Base-by-base conservation (phyloP, 2,888 invertebrate species). In the Saturnia pavonia region DNA sequence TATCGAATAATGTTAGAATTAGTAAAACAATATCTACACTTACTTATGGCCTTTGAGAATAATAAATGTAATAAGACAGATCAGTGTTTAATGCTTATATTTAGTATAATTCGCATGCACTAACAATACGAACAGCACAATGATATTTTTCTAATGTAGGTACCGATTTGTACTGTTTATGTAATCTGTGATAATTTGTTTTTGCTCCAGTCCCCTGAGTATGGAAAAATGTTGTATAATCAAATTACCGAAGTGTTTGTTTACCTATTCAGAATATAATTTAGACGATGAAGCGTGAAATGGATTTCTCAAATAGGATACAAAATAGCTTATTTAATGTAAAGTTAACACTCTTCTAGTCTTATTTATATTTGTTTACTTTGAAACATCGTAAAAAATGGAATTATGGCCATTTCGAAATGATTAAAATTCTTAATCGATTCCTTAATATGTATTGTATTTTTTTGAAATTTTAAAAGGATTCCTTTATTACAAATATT, bases 291-390 rank as follows among this genome's bases (percentile, higher is more conserved):
- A 77, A 69, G 77, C 78, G 74, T 74, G 76, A 79, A 82, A 79
- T 79, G 72, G 74, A 70, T 70, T 72, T 76, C 76, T 78, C 75
- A 75, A 71, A 70, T 73, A 76, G 75, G 71, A 57, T 72, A 75
- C 73, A 72, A 72, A 77, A 75, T 74, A 76, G 75, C 80, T 81
- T 80, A 80, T 83, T 82, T 80, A 75, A 78, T 77, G 77, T 72
- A 74, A 76, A 75, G 75, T 77, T 71, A 78, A 67, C 54, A 22
- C 9, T 57, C 22, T 57, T 25, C 1, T 11, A 12, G 9, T 57
- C 25, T 57, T 57, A 11, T 57, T 25, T 25, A 57, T 57, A 54
- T 22, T 22, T 12, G 12, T 25, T 2, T 25, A 25, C 12, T n/a
- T n/a, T n/a, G n/a, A n/a, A n/a, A n/a, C n/a, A n/a, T n/a, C n/a